Base-by-base conservation (phyloP, 1,140 invertebrate species). In the Heliconius hermathena region DNA sequence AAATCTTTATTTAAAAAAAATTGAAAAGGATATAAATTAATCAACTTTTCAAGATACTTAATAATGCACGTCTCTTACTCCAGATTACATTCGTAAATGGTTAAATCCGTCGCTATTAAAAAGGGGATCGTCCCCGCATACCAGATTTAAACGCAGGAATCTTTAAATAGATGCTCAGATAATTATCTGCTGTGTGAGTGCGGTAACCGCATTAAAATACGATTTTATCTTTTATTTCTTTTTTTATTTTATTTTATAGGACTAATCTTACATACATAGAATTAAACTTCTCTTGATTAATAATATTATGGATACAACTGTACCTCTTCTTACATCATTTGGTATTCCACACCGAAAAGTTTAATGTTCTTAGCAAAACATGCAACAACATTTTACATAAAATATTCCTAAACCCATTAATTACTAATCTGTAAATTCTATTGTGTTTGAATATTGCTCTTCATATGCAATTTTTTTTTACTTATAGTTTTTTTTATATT, bases 31-130 rank as follows among this genome's bases (percentile, higher is more conserved):
- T 52, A 52, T 20, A 52, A 52, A 20, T 52, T 18, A 72, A 66
- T 66, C 60, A 11, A 66, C 26, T 66, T 8, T 26, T 66, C 60
- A 66, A 66, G 26, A 66, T 29, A 60, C 57, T 60, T 52, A 52
- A 5, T 52, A 52, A 60, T 26, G 26, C 22, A 66, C 13, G 11
- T 57, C 36, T 76, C 71, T 26, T 76, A 38, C 74, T 73, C 33
- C 75, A 80, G 71, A 80, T 80, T 80, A 66, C 74, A 60, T 80
- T 73, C 74, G 74, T 76, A 80, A 80, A 76, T 80, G 78, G 70
- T 76, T 80, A 76, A 80, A 73, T 80, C 78, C 78, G 78, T 80
- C 52, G 74, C 74, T 60, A 76, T 80, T 76, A 76, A 80, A 71
- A 80, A 73, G 74, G 74, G 79, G 74, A 77, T 77, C 11, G 78